Percentiles rank a stretch among this genome's conserved stretches.
These are phyloP conservation scores for Dermatemys mawii DNA, from an alignment of 2,113 vertebrate genomes.

Conservation along the genomic window DNA sequence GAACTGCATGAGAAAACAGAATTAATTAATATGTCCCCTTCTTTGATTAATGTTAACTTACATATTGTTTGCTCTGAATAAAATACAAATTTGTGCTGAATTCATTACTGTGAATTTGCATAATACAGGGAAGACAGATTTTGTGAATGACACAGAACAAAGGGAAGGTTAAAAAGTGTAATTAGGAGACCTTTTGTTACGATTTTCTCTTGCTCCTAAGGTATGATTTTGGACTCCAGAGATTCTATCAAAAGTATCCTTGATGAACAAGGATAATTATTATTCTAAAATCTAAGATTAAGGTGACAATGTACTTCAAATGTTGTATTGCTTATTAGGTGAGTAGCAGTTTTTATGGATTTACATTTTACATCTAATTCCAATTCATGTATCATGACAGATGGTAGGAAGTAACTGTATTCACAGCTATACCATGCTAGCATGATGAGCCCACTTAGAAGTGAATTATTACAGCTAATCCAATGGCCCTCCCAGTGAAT, in stretches of 20 bases:
- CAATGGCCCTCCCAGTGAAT: neutral
- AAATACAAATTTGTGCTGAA: neutral
- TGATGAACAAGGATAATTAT: neutral
- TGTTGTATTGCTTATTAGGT: neutral
- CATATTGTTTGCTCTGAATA: conserved; percentile 10
- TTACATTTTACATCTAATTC: neutral
- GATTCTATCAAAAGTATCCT: neutral
- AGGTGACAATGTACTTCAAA: neutral
- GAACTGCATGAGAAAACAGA: conserved; percentile 1
- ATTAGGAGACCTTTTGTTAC: neutral
- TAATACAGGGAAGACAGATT: neutral
- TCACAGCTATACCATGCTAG: neutral
- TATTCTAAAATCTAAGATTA: neutral
- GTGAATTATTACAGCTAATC: neutral
- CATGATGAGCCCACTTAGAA: neutral
- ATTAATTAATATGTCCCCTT: neutral
- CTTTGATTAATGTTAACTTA: conserved; percentile 9
- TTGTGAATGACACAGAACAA: neutral
- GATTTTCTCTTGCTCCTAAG: neutral
- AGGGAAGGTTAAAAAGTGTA: neutral
- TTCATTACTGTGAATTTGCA: neutral
- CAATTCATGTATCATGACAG: neutral
- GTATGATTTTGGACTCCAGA: neutral
- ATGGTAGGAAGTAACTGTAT: neutral
- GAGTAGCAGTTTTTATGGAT: neutral